Conservation (phyloP, 2,888 invertebrate species). For the Thalpophila matura region DNA sequence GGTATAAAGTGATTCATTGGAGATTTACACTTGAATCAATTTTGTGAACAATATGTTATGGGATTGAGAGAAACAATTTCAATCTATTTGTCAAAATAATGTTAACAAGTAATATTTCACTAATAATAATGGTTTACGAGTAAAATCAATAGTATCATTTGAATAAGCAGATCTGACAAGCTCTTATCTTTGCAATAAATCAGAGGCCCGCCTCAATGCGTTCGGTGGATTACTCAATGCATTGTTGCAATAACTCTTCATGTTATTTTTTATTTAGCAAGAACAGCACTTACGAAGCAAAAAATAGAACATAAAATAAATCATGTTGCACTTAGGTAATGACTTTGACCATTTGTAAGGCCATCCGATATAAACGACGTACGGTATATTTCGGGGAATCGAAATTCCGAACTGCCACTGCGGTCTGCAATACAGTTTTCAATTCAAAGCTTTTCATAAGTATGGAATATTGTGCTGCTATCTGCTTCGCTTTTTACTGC, state of each 20-base stretch:
- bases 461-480: background rate
- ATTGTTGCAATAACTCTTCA: constrained; percentile 47
- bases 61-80: constrained; percentile 13
- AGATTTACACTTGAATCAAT: constrained; percentile 21
- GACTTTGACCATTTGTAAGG: constrained; percentile 32
- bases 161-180: constrained; percentile 54
- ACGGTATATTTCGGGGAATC: constrained; percentile 10
- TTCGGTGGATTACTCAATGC: constrained; percentile 49
- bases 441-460: background rate
- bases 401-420: constrained; percentile 1
- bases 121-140: constrained; percentile 41
- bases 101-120: constrained; percentile 41
- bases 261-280: constrained; percentile 37
- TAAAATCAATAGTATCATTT: constrained; percentile 43
- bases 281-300: constrained; percentile 36
- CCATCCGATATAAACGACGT: background rate
- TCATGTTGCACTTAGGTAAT: constrained; percentile 39
- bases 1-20: constrained; percentile 1
- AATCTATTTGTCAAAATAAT: constrained; percentile 39
- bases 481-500: background rate
- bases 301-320: constrained; percentile 39
- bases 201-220: constrained; percentile 28
- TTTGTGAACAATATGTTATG: constrained; percentile 7
- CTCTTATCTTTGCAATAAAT: constrained; percentile 56
- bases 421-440: constrained; percentile 9